These are phyloP conservation scores for Ylistrum balloti DNA, from an alignment of 1,140 invertebrate species.

Conservation along the genomic window DNA sequence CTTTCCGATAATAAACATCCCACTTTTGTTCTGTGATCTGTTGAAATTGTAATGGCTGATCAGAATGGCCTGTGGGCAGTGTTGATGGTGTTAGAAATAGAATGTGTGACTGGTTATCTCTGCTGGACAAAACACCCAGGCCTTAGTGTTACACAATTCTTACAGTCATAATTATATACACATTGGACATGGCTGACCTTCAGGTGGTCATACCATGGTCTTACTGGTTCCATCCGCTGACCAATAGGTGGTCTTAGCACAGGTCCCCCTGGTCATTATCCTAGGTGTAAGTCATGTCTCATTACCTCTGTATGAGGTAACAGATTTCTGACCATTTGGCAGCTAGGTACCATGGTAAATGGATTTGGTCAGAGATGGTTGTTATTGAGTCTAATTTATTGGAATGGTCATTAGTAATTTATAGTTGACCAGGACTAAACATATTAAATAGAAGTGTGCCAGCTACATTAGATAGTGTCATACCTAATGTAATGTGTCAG, in stretches of 20 bases:
- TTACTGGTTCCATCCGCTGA: too few species aligned
- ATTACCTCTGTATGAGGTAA: neutral
- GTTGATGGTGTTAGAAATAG: neutral
- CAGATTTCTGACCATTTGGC: neutral
- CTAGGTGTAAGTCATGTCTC: conserved; percentile 21
- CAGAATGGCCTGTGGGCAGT: neutral
- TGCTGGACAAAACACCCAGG: neutral
- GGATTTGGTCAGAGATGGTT: neutral
- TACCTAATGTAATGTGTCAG: conserved; percentile 11
- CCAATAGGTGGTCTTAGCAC: too few species aligned
- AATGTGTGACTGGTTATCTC: neutral
- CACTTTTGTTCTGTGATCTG: conserved; percentile 1
- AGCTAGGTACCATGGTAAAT: neutral
- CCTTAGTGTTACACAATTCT: neutral
- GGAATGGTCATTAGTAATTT: neutral
- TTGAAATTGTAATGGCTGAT: neutral
- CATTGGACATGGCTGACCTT: conserved; percentile 11
- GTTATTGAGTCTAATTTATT: neutral
- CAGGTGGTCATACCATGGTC: neutral
- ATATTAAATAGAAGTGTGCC: neutral
- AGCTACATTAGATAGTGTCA: neutral
- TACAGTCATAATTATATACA: neutral
- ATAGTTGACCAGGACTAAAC: neutral
- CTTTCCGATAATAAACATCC: neutral
- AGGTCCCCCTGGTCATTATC: neutral